Percentiles rank a stretch among this genome's conserved stretches.
phyloP scores from a whole-genome alignment of 2,113 vertebrate species.

The Mixornis gularis region DNA sequence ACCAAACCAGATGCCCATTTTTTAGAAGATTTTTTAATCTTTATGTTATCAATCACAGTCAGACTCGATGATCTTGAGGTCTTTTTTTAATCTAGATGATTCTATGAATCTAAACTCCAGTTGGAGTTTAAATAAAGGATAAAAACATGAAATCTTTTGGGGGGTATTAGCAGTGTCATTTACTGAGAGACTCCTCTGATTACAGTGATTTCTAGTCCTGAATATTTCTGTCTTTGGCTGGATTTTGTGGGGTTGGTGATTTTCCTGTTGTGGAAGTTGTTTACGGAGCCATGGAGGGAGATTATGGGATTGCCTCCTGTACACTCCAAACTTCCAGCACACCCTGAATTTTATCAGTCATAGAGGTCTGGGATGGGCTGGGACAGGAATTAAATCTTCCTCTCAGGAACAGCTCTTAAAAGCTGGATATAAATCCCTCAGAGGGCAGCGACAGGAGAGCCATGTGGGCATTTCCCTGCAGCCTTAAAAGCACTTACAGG shows the following conservation, averaged over 20 bases:
- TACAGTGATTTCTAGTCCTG: background rate
- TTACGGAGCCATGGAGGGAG: background rate
- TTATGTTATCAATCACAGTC: background rate
- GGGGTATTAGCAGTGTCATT: background rate
- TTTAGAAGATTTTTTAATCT: no score
- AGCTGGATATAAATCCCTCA: conserved; percentile 11
- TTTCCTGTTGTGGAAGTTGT: background rate
- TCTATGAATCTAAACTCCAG: background rate
- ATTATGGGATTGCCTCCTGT: background rate
- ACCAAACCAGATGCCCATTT: background rate
- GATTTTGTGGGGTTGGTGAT: background rate
- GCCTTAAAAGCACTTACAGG: background rate
- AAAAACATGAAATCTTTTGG: background rate
- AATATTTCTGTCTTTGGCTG: background rate
- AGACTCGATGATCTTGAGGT: background rate
- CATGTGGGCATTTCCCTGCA: background rate
- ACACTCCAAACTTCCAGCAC: background rate
- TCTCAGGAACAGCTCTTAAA: background rate
- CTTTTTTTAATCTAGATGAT: background rate
- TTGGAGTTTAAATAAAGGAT: background rate
- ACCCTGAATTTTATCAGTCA: background rate
- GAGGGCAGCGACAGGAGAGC: background rate
- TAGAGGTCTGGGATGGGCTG: background rate
- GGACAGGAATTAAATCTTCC: background rate
- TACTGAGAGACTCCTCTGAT: background rate